A percentile compares a stretch with the other conserved stretches of the same genome.
Evolutionary conservation across 2,797 vertebrate species (phyloP).

Genomic region (Lycodopsis pacificus): DNA sequence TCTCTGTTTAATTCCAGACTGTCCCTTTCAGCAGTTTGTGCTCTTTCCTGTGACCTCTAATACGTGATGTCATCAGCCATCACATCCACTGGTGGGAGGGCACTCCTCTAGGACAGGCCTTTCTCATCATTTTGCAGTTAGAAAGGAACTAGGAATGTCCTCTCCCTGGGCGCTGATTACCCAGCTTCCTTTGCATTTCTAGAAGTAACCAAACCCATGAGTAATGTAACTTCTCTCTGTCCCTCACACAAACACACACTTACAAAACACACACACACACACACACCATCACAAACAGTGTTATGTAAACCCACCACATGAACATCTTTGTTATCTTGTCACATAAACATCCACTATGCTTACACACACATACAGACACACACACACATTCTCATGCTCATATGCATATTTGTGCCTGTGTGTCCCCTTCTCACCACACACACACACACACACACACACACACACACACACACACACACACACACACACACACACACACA

Average conservation of each 20-base stretch:
- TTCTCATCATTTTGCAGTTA: constrained; percentile 41
- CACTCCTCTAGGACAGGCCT: constrained; percentile 61
- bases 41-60: constrained; percentile 74
- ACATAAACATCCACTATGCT: constrained; percentile 26
- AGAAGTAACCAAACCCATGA: constrained; percentile 43
- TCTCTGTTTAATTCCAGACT: constrained; percentile 68
- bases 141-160: constrained; percentile 65
- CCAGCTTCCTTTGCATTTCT: constrained; percentile 51
- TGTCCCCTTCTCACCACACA: background rate
- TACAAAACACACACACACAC: background rate
- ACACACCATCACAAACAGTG: constrained; percentile 12
- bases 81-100: constrained; percentile 47
- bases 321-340: constrained; percentile 44
- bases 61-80: constrained; percentile 75
- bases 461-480: background rate
- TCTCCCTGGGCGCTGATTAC: constrained; percentile 60
- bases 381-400: background rate
- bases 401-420: constrained; percentile 6
- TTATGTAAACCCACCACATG: constrained; percentile 53
- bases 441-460: background rate
- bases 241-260: background rate
- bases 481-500: background rate
- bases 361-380: background rate
- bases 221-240: constrained; percentile 28
- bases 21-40: constrained; percentile 67